Evolutionary conservation across 2,113 vertebrate genomes (phyloP).

Genomic region (Melanerpes aurifrons): DNA sequence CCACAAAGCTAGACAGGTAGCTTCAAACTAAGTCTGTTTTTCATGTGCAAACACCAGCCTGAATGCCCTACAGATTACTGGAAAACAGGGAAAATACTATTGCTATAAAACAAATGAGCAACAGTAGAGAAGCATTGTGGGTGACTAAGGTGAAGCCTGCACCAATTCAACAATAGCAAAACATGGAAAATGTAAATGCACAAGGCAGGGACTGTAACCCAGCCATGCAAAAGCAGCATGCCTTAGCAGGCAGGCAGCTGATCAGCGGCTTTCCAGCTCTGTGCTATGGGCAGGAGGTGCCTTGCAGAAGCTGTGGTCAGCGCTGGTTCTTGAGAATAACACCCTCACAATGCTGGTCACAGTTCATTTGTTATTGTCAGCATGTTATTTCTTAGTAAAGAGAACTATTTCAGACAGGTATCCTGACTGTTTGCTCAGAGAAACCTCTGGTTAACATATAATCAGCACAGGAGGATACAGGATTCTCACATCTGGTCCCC

Average conservation of each 20-base stretch:
- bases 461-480: neutral
- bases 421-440: neutral
- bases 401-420: neutral
- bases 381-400: neutral
- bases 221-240: accelerated
- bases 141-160: neutral
- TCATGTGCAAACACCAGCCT: neutral
- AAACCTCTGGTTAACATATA: neutral
- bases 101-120: neutral
- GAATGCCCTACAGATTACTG: neutral
- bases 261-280: neutral
- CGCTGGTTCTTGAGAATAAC: accelerated
- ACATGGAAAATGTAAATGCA: accelerated
- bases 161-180: neutral
- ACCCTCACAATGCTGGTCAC: accelerated
- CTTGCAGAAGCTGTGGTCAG: neutral
- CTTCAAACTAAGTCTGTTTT: neutral
- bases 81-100: neutral
- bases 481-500: neutral
- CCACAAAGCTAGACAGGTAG: neutral
- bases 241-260: neutral
- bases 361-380: accelerated
- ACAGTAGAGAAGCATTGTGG: neutral
- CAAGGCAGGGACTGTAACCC: neutral
- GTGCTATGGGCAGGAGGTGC: neutral